These are phyloP conservation scores for Lasaia peninsularis DNA, from an alignment of 1,140 invertebrate species.

Conservation along the genomic window DNA sequence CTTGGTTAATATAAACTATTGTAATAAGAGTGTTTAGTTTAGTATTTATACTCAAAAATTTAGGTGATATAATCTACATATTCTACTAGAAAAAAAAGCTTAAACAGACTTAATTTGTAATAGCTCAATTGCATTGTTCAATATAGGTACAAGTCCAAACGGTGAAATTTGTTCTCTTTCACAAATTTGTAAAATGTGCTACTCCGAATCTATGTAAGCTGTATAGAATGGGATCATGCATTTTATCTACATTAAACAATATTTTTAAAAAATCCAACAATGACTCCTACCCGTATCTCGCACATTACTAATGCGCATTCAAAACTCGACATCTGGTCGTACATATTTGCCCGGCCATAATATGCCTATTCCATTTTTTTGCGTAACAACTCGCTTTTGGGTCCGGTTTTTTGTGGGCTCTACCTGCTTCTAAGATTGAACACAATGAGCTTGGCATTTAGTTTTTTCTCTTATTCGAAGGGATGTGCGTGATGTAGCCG, in stretches of 20 bases:
- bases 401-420: slow-evolving; percentile 44
- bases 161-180: too few species aligned
- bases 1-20: too few species aligned
- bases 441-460: slow-evolving; percentile 53
- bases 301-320: slow-evolving; percentile 36
- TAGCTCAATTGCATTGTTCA: too few species aligned
- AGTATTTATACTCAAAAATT: too few species aligned
- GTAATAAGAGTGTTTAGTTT: too few species aligned
- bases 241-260: slow-evolving; percentile 24
- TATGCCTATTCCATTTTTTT: slow-evolving; percentile 53
- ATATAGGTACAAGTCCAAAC: too few species aligned
- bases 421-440: slow-evolving; percentile 58
- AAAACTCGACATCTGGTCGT: slow-evolving; percentile 65
- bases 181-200: too few species aligned
- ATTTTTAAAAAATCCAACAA: slow-evolving; percentile 24
- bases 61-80: too few species aligned
- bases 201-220: too few species aligned
- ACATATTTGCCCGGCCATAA: slow-evolving; percentile 48
- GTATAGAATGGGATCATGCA: too few species aligned
- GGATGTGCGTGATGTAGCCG: slow-evolving; percentile 67
- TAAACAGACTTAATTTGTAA: too few species aligned
- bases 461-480: slow-evolving; percentile 61
- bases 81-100: too few species aligned
- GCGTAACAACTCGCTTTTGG: slow-evolving; percentile 50
- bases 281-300: slow-evolving; percentile 44